Evolutionary conservation across 1,140 invertebrate genomes (phyloP), one percentile per base, ranked within the genome.

Genomic region (Belonocnema kinseyi): DNA sequence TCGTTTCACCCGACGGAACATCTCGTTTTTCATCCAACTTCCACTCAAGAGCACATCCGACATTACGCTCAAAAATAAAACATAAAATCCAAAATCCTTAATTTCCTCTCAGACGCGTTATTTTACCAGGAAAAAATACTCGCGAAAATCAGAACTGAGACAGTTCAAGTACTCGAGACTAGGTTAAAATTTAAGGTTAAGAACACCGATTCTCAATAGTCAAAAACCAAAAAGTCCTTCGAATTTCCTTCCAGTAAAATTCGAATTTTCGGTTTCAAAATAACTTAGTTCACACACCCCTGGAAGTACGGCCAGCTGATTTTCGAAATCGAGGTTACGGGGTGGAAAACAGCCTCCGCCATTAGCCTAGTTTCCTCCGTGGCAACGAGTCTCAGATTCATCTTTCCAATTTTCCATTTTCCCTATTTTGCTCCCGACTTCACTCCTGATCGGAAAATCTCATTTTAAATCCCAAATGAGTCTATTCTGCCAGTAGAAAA

Each of bases 271-370:
- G 66, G 50, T 75, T 40, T 77, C 19, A 75, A 74, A 76, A 50
- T 58, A 19, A 56, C 71, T 56, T 50, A 74, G 73, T 80, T 75
- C 70, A 70, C 77, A 78, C 77, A 76, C 61, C 72, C 77, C 76
- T 70, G n/a, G 40, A 50, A 33, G 8, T 51, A 56, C n/a, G 72
- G 81, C 81, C 83, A 85, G 83, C 83, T 84, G 84, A 84, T 80
- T 50, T 33, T 56, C 74, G 77, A 72, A 77, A 79, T 83, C 76
- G 77, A 78, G 80, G 77, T 82, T 80, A 80, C 78, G 76, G 74
- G 77, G 46, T 70, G 78, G 79, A 76, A 81, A 51, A 71, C 50
- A 66, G 50, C 53, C 40, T 16, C 73, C 61, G 33, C 73, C 52
- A 17, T 46, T n/a, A 73, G 40, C 53, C 76, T 19, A 52, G 50